These are phyloP conservation scores for Diadema setosum DNA, from an alignment of 35 echinoderm and acorn worm species.

Conservation along the genomic window DNA sequence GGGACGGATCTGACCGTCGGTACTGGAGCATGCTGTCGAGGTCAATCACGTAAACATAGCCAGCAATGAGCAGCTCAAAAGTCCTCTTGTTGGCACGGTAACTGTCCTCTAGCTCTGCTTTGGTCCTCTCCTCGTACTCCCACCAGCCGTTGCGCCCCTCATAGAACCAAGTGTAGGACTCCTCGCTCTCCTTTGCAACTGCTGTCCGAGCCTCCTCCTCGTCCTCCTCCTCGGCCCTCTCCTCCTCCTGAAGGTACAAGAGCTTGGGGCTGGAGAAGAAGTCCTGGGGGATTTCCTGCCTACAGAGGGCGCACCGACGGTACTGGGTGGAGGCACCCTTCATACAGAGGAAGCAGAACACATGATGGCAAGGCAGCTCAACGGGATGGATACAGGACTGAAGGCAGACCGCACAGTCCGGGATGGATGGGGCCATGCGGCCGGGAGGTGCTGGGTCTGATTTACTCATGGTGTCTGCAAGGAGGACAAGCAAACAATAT, in stretches of 20 bases:
- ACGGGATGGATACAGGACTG: constrained; percentile 93
- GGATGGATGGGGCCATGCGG: too few species aligned
- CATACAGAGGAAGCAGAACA: constrained; percentile 97
- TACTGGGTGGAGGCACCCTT: constrained; percentile 90
- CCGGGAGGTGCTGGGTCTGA: too few species aligned
- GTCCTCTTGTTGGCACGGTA: constrained; percentile 71
- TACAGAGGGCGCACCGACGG: constrained; percentile 87
- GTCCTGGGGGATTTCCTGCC: constrained; percentile 73
- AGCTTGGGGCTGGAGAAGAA: constrained; percentile 75
- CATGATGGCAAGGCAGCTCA: constrained; percentile 82
- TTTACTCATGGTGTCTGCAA: too few species aligned
- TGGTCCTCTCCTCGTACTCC: constrained; percentile 98
- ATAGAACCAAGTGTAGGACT: constrained; percentile 92
- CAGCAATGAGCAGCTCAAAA: constrained; percentile 91
- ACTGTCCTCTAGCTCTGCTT: constrained; percentile 75
- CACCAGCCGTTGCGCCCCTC: constrained; percentile 98
- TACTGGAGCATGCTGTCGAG: constrained; percentile 91
- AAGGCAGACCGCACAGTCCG: constrained; percentile 92
- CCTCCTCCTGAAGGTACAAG: constrained; percentile 1
- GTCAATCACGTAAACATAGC: constrained; percentile 88
- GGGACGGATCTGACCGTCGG: constrained; percentile 72
- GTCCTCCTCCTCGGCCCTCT: neutral
- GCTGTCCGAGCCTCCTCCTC: neutral
- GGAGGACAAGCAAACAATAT: too few species aligned
- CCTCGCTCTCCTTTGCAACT: neutral